Evolutionary conservation across 2,888 invertebrate genomes (phyloP).

Genomic region (Trachelus tabidus): DNA sequence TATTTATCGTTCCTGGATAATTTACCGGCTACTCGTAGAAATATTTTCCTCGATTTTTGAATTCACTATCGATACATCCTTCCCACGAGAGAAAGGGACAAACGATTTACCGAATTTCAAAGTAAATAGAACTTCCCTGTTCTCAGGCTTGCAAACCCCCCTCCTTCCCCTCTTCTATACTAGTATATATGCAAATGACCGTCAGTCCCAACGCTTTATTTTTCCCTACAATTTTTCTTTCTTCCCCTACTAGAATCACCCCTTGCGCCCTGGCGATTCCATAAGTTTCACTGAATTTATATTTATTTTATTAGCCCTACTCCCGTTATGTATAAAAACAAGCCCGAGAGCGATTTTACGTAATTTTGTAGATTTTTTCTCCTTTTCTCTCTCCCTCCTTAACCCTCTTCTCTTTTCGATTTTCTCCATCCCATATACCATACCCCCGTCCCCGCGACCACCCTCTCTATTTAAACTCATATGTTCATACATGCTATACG

Average conservation of each 20-base stretch:
- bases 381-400: no score
- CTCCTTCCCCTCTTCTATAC: not conserved
- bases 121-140: not conserved
- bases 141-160: not conserved
- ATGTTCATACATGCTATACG: not conserved
- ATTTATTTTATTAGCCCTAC: not conserved
- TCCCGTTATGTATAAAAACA: not conserved
- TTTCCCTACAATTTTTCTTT: not conserved
- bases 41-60: not conserved
- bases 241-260: not conserved
- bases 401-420: no score
- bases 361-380: not conserved
- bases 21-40: not conserved
- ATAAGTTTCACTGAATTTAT: not conserved
- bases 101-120: not conserved
- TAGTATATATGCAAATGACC: not conserved
- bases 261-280: not conserved
- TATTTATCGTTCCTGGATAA: not conserved
- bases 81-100: not conserved
- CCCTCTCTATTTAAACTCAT: not conserved
- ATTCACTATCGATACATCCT: not conserved
- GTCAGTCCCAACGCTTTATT: not conserved
- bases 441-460: no score
- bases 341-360: not conserved
- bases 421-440: no score